These are phyloP conservation scores for Sebastes matsubarae DNA, from an alignment of 2,797 vertebrate species.

Conservation along the genomic window DNA sequence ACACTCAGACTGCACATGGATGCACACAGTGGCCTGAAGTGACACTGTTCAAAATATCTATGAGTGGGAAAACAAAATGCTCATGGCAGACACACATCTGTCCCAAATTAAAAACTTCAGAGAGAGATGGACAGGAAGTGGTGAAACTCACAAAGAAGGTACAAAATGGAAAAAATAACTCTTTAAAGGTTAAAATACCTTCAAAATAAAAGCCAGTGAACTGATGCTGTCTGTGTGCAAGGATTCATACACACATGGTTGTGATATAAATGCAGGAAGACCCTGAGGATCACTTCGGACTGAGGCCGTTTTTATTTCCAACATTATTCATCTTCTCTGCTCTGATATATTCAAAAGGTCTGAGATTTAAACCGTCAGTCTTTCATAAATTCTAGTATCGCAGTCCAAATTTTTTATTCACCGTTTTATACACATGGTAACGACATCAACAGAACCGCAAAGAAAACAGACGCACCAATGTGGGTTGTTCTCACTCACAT, in stretches of 20 bases:
- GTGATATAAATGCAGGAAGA: conserved; percentile 20
- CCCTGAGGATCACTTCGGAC: neutral
- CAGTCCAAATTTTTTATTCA: neutral
- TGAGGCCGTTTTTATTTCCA: neutral
- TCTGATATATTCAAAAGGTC: neutral
- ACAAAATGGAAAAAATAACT: neutral
- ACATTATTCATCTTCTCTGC: neutral
- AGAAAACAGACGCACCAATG: neutral
- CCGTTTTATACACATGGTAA: neutral
- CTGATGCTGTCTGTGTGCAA: neutral
- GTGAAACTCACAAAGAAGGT: neutral
- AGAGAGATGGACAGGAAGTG: neutral
- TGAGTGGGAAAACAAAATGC: neutral
- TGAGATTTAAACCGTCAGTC: neutral
- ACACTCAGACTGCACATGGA: neutral
- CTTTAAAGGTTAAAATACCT: neutral
- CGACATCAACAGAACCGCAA: neutral
- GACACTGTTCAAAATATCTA: neutral
- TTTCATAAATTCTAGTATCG: neutral
- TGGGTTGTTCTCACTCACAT: neutral
- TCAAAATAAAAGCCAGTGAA: neutral
- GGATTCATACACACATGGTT: conserved; percentile 23
- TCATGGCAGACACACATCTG: neutral
- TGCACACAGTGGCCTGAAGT: neutral
- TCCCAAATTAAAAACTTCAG: neutral